phyloP scores from a whole-genome alignment of 2,113 vertebrate species.

The Forbesichthys agassizii region DNA sequence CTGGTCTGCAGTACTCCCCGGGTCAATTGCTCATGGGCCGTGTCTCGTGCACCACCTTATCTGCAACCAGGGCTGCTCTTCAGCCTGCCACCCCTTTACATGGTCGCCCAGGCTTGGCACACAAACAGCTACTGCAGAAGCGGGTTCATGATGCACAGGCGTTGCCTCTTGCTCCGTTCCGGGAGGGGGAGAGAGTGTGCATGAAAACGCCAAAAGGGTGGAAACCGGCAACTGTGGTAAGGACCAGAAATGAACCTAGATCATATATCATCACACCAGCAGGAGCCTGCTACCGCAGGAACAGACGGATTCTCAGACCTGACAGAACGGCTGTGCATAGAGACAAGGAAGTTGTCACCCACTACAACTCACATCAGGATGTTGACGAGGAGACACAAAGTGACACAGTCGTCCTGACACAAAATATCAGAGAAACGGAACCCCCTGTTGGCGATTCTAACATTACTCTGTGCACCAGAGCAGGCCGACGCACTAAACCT shows the following conservation, averaged over 20 bases:
- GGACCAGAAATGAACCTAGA: constrained; percentile 12
- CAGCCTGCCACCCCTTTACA: background rate
- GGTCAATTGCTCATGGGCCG: constrained; percentile 18
- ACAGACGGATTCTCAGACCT: constrained; percentile 10
- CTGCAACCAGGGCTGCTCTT: constrained; percentile 6
- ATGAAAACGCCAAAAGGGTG: constrained; percentile 8
- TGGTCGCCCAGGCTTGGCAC: background rate
- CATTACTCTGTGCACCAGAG: no score
- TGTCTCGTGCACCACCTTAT: background rate
- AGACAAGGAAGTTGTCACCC: background rate
- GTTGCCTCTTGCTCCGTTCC: background rate
- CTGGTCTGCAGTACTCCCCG: constrained; percentile 11
- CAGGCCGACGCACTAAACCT: no score
- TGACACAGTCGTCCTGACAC: no score
- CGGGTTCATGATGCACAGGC: background rate
- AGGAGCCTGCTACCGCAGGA: constrained; percentile 6
- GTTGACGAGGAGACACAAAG: no score
- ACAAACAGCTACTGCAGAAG: constrained; percentile 4
- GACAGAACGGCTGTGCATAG: background rate
- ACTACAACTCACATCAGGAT: no score
- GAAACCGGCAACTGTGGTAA: constrained; percentile 16
- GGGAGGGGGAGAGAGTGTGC: constrained; percentile 5
- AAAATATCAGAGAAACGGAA: no score
- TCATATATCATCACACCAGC: constrained; percentile 19
- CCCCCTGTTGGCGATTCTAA: no score